A percentile compares a stretch with the other conserved stretches of the same genome.
phyloP scores from a whole-genome alignment of 2,888 invertebrate genomes.

The Hesperia comma region DNA sequence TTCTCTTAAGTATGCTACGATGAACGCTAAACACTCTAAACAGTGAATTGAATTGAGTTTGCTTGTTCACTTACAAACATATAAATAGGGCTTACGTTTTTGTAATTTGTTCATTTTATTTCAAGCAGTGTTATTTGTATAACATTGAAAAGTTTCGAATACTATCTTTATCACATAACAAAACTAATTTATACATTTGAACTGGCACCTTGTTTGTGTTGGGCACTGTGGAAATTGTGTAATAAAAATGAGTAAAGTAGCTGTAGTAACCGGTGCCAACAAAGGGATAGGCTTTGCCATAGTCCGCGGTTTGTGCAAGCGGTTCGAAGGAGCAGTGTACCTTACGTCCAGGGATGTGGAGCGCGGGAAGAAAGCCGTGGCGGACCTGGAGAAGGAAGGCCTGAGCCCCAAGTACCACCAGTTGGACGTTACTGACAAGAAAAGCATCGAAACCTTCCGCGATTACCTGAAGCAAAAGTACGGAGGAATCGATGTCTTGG shows the following conservation, averaged over 20 bases:
- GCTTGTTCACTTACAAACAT: too few species aligned
- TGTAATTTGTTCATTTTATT: too few species aligned
- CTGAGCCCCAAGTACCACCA: conserved; percentile 85
- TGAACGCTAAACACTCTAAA: too few species aligned
- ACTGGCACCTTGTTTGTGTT: too few species aligned
- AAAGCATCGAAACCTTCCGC: conserved; percentile 84
- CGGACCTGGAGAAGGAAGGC: conserved; percentile 82
- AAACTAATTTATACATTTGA: too few species aligned
- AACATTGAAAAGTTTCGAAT: too few species aligned
- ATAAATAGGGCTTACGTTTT: too few species aligned
- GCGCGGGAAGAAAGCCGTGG: conserved; percentile 85
- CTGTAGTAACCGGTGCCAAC: conserved; percentile 87
- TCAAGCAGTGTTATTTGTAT: too few species aligned
- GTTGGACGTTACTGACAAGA: conserved; percentile 86
- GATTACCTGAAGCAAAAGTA: conserved; percentile 85
- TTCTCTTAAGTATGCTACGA: too few species aligned
- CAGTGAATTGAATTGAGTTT: too few species aligned
- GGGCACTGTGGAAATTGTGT: too few species aligned
- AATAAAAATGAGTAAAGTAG: conserved; percentile 63
- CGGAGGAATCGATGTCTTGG: conserved; percentile 88
- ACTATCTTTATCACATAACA: too few species aligned
- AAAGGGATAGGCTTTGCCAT: conserved; percentile 89
- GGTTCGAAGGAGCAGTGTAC: conserved; percentile 87
- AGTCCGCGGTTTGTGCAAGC: conserved; percentile 86
- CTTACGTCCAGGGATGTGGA: conserved; percentile 86